Evolutionary conservation across 2,113 vertebrate genomes (phyloP), one percentile per base, ranked within the genome.

Genomic region (Rhea americana): DNA sequence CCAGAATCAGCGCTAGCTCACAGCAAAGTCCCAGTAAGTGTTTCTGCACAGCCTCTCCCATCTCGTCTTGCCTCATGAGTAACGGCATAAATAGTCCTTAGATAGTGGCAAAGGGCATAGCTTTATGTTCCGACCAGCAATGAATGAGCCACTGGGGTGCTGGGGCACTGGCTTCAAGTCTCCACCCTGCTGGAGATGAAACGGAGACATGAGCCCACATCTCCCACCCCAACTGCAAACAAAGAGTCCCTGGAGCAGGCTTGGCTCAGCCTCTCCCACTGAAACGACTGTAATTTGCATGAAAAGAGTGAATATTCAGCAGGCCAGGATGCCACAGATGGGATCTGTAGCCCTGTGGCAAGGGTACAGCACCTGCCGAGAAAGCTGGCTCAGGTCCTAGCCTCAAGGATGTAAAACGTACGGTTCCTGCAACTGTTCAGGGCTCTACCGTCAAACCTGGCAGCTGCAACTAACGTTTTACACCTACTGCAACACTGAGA

Each of bases 371-470:
- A 37, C 65, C 77, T 51, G 37, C 18, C 5, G 5, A 75, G 87
- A 77, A 78, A 92, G 74, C 87, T 92, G 94, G 94, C 91, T 45
- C 32, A 20, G 32, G 22, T 87, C 91, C 93, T 82, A 79, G 51
- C 35, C 12, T 94, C 55, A 56, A 94, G 93, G 72, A 87, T 72
- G 61, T 73, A 62, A 7, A 75, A 66, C 61, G 35, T 50, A 24
- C 62, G 28, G 62, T 37, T 94, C 66, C 66, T 30, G 10, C 87
- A 87, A 91, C 78, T 68, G 70, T 82, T 91, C 14, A 26, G 75
- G 58, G 35, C 4, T 58, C 55, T 11, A 8, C 45, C 82, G 85
- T 91, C 93, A 94, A 93, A 61, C 63, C 72, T 58, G 56, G 67
- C 94, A 94, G 91, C 93, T 95, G 94, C 84, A 68, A 43, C 89